Evolutionary conservation across 2,113 vertebrate genomes (phyloP), one percentile per base, ranked within the genome.

Genomic region (Murina feae): DNA sequence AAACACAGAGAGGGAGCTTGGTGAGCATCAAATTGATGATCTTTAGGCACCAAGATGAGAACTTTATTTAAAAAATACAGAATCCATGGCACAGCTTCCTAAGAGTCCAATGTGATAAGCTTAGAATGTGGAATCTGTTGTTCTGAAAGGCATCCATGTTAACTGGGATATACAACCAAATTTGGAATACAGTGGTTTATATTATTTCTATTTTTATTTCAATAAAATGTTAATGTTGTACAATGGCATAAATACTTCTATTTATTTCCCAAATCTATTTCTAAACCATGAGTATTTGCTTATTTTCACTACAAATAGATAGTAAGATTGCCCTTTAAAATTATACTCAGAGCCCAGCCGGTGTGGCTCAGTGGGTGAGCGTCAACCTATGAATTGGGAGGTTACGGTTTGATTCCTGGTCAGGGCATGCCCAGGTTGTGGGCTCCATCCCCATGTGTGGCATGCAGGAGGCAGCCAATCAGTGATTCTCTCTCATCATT

Each of bases 201-300:
- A 53, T 79, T 76, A 79, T 76, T 92, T 72, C 74, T 51, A 30
- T 87, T 86, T 58, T 66, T 55, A 89, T 86, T 94, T 94, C 6
- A 60, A 55, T 63, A n/a, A 65, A 35, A 75, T 68, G 1, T 80
- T 39, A 65, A 72, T 58, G 30, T 32, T 68, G 44, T 60, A 30
- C 12, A 74, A 49, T 60, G 8, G 1, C 12, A 63, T 89, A 75
- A 69, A 80, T 3, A 60, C 5, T 68, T 90, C 55, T 58, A 82
- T 71, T 65, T 58, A 78, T 71, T 2, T 89, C 55, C n/a, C 25
- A 78, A 82, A 76, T 58, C 9, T 42, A 68, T 63, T 44, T 1
- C 42, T 44, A 42, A 87, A 68, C 13, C 83, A 78, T 42, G 30
- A 12, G 1, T 78, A 71, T 68, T 60, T 66, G 10, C 1, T 76